These are phyloP conservation scores for Leptinotarsa haldemani DNA, from an alignment of 2,888 invertebrate species.

Conservation along the genomic window DNA sequence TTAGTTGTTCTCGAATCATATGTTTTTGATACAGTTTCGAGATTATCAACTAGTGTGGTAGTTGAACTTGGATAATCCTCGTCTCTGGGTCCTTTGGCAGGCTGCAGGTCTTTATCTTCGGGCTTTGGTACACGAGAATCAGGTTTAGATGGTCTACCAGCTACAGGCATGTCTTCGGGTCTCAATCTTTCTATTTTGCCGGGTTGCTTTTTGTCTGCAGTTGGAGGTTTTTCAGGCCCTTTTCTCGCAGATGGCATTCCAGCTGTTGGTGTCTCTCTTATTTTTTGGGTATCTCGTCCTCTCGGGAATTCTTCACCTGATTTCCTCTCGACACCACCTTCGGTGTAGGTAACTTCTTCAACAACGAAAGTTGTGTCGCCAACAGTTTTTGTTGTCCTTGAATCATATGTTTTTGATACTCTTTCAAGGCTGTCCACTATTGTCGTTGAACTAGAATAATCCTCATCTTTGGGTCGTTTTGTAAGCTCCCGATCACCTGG, in stretches of 20 bases:
- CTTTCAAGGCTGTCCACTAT: not conserved
- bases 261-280: not conserved
- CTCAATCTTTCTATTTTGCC: not conserved
- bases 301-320: not conserved
- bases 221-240: not conserved
- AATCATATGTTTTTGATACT: not conserved
- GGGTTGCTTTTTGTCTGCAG: conserved; percentile 26
- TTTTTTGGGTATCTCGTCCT: not conserved
- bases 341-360: conserved; percentile 48
- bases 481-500: not conserved
- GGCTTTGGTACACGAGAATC: not conserved
- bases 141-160: conserved; percentile 1
- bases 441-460: conserved; percentile 16
- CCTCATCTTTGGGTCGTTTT: not conserved
- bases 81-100: not conserved
- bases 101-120: not conserved
- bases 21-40: not conserved
- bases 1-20: not conserved
- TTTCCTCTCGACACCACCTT: not conserved
- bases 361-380: conserved; percentile 54
- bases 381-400: conserved; percentile 41
- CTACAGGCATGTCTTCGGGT: conserved; percentile 9
- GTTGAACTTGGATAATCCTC: conserved; percentile 9
- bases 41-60: not conserved
- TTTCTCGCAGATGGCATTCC: conserved; percentile 6